Evolutionary conservation across 2,113 vertebrate species (phyloP).

Genomic region (Marcusenius ussheri): DNA sequence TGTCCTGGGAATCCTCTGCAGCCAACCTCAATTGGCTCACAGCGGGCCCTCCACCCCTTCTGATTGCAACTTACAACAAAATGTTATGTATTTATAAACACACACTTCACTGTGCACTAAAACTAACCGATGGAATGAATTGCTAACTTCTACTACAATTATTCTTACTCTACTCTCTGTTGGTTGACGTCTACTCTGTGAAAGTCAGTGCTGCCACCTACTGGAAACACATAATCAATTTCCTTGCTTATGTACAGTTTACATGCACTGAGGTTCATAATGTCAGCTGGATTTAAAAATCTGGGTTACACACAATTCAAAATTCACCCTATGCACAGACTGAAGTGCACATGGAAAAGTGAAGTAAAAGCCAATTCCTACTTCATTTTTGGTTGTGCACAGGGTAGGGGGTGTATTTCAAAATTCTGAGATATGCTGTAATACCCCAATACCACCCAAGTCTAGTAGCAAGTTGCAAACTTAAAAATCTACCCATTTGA

Average conservation of each 20-base stretch:
- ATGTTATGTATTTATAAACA: not conserved
- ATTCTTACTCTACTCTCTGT: not conserved
- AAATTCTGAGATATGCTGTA: not conserved
- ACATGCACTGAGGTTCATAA: not conserved
- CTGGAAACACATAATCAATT: not conserved
- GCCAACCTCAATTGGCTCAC: no score
- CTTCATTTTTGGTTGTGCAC: not conserved
- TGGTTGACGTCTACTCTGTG: not conserved
- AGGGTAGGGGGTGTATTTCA: not conserved
- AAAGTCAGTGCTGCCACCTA: not conserved
- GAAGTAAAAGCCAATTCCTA: not conserved
- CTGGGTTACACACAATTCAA: not conserved
- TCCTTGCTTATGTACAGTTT: not conserved
- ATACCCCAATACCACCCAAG: not conserved
- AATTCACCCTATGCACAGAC: not conserved
- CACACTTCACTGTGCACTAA: not conserved
- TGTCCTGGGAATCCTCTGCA: no score
- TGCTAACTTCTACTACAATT: not conserved
- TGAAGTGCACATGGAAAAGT: not conserved
- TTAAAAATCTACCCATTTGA: not conserved
- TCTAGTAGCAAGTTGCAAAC: not conserved
- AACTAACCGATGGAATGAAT: not conserved
- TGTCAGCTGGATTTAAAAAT: not conserved
- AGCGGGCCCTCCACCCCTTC: no score
- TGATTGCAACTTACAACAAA: no score